Conservation (phyloP, 2,888 invertebrate species). For the Xestia rhomboidea region DNA sequence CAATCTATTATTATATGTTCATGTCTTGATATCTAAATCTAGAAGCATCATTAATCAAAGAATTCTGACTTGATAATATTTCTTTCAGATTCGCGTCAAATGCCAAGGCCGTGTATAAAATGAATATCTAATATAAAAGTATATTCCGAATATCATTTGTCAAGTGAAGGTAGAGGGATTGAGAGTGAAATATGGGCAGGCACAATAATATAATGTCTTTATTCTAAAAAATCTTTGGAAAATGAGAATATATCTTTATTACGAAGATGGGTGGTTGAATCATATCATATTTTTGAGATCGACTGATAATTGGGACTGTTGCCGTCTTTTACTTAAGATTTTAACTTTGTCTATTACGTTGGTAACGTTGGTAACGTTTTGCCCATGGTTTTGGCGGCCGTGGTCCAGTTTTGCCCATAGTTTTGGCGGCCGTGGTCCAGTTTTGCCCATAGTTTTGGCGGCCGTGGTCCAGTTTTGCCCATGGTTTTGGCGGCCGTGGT, state of each 20-base stretch:
- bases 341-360: neutral
- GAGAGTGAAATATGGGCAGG: slow-evolving; percentile 49
- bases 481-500: neutral
- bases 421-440: neutral
- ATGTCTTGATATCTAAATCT: slow-evolving; percentile 20
- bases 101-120: slow-evolving; percentile 48
- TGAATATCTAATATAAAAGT: slow-evolving; percentile 37
- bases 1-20: slow-evolving; percentile 7
- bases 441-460: neutral
- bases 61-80: slow-evolving; percentile 44
- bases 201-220: slow-evolving; percentile 44
- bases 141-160: slow-evolving; percentile 58
- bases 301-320: neutral
- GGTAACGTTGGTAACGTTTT: no score
- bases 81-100: slow-evolving; percentile 45
- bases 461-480: no score
- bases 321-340: neutral
- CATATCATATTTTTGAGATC: slow-evolving; percentile 5
- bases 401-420: neutral
- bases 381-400: neutral
- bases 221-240: slow-evolving; percentile 34
- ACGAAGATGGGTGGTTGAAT: neutral
- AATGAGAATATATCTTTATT: slow-evolving; percentile 13
- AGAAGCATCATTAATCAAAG: slow-evolving; percentile 42
- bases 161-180: slow-evolving; percentile 49